Evolutionary conservation across 30 jellyfish, hydroid and myxozoan species (phyloP), one percentile per base, ranked within the genome.

Genomic region (Aurelia sp.): DNA sequence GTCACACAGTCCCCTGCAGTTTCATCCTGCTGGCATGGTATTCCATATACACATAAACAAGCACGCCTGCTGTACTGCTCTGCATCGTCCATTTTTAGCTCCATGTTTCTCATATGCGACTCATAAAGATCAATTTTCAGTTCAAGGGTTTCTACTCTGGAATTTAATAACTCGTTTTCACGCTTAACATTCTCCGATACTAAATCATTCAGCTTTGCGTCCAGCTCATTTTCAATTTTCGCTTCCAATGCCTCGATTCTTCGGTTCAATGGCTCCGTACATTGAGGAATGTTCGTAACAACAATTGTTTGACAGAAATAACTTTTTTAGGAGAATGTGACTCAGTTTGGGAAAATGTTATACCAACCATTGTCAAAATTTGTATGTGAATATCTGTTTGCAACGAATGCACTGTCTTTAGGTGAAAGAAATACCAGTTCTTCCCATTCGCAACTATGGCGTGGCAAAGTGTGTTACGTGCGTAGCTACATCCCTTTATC

Each of bases 51-150:
- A 16, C 62, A 2, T 13, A 70, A 69, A 33, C 82, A 30, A 69
- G 82, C 33, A 27, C 33, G 33, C 33, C 33, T 27, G 33, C 33
- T 27, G 33, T 27, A 27, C 33, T 27, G 33, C 24, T 70, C 65
- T 70, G 82, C 82, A 33, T 70, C 62, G 65, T 70, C 82, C 70
- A 70, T 33, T 22, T 70, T 70, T 33, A 70, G 31, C 65, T 70
- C 82, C 48, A 70, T 33, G 27, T 70, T 44, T 38, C 40, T 44
- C 67, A 70, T 30, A 69, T 44, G 62, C 15, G 65, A 33, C 65
- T 70, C 82, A 38, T 70, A 70, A 70, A 70, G 62, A 44, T 33
- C 82, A 19, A 70, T 44, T 70, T 70, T 70, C 24, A 44, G 21
- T 44, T 70, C 82, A 33, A 70, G 82, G 62, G 68, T 44, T 30